Evolutionary conservation across 1,140 invertebrate genomes (phyloP), one percentile per base, ranked within the genome.

Genomic region (Gyrodactylus salaris): DNA sequence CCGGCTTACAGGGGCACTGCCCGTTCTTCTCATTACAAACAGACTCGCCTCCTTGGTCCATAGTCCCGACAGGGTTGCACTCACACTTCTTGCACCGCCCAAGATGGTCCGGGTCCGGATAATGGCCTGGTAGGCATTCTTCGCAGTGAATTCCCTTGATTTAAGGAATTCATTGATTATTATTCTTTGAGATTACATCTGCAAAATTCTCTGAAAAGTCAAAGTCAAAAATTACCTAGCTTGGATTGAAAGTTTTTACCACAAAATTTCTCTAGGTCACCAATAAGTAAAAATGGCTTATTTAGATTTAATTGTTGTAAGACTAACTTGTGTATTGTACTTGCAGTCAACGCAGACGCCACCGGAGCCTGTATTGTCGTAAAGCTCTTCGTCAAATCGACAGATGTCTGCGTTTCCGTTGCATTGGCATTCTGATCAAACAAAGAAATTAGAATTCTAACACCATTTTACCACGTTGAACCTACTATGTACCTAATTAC

Each of bases 51-150:
- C 78, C 74, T 85, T 83, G 78, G 79, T 92, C 97, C 74, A 86
- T 84, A 34, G 89, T 89, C 54, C 91, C 92, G 82, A 98, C 93
- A 70, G 93, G 94, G 82, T 99, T 98, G 81, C 94, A 99, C 84
- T 98, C 98, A 83, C 94, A 98, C 21, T n/a, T n/a, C 20, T 25
- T 73, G 26, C 70, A 71, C 23, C 70, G 25, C 20, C 25, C 25
- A 25, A n/a, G 82, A 96, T 89, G n/a, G 86, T 88, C 77, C 98
- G 91, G 72, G 88, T 86, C 81, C 89, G 92, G 69, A 84, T 85
- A 74, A 87, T 85, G 81, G 82, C 25, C 24, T 78, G 74, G 78
- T 88, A 96, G 80, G 80, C 94, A 98, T 54, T 86, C 81, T 80
- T 98, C 92, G 78, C 94, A 98, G 80, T 96, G 90, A 1, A 90